Conservation (phyloP, 64 coral and sea anemone species). For the Pocillopora damicornis region DNA sequence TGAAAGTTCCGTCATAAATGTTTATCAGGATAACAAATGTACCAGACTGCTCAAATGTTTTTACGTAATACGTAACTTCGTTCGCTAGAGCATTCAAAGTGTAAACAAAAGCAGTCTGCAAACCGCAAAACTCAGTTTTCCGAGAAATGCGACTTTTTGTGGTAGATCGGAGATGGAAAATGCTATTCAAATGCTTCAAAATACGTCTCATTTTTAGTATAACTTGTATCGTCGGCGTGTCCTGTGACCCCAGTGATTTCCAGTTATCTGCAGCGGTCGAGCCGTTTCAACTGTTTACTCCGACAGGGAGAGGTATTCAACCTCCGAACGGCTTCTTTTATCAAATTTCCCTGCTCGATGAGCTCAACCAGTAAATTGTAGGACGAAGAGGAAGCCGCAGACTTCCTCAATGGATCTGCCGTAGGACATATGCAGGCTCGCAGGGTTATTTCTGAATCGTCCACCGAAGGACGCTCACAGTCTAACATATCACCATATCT, state of each 20-base stretch:
- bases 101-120: slow-evolving; percentile 28
- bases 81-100: neutral
- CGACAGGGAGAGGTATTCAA: slow-evolving; percentile 50
- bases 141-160: slow-evolving; percentile 14
- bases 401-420: slow-evolving; percentile 82
- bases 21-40: neutral
- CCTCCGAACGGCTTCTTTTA: slow-evolving; percentile 87
- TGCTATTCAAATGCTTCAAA: neutral
- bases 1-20: slow-evolving; percentile 13
- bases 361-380: slow-evolving; percentile 77
- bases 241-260: neutral
- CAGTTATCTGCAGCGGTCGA: slow-evolving; percentile 55
- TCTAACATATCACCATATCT: slow-evolving; percentile 12
- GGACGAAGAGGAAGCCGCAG: slow-evolving; percentile 78
- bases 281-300: slow-evolving; percentile 89
- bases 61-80: neutral
- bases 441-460: slow-evolving; percentile 27
- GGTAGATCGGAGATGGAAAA: neutral
- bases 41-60: slow-evolving; percentile 5
- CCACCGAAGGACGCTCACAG: slow-evolving; percentile 44
- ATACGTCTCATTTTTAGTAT: neutral
- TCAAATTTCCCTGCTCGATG: slow-evolving; percentile 69
- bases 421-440: slow-evolving; percentile 81
- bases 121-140: slow-evolving; percentile 20
- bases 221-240: neutral